phyloP scores from a whole-genome alignment of 2,888 invertebrate species.

The Apotomis turbidana region DNA sequence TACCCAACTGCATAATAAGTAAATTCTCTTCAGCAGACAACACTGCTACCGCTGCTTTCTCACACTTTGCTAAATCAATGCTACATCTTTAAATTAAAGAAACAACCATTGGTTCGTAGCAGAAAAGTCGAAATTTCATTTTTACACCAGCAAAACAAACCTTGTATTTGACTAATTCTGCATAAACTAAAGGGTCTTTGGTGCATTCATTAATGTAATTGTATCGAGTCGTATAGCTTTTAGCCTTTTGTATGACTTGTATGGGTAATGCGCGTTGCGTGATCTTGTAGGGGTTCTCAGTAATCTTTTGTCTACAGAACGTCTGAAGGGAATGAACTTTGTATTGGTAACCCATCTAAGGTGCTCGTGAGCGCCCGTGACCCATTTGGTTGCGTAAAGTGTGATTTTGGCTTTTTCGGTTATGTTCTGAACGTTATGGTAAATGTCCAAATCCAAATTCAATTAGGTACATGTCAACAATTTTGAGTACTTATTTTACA shows the following conservation, averaged over 20 bases:
- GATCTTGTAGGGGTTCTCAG: slow-evolving; percentile 3
- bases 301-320: slow-evolving; percentile 4
- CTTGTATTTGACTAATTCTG: slow-evolving; percentile 1
- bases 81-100: background rate
- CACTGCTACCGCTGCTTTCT: background rate
- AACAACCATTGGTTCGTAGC: too few relatives aligned
- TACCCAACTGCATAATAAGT: background rate
- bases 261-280: slow-evolving; percentile 26
- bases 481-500: too few relatives aligned
- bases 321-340: slow-evolving; percentile 22
- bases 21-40: background rate
- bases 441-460: too few relatives aligned
- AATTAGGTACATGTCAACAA: too few relatives aligned
- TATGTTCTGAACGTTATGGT: too few relatives aligned
- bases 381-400: slow-evolving; percentile 5
- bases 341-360: slow-evolving; percentile 21
- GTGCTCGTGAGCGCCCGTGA: slow-evolving; percentile 9
- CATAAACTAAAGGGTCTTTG: slow-evolving; percentile 19
- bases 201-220: slow-evolving; percentile 22
- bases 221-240: slow-evolving; percentile 13
- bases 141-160: background rate
- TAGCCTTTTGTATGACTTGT: slow-evolving; percentile 16
- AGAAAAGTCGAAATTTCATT: background rate
- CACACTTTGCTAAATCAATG: background rate
- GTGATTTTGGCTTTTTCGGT: too few relatives aligned